Base-by-base conservation (phyloP, 64 coral and sea anemone genomes). In the Cladopsammia gracilis region DNA sequence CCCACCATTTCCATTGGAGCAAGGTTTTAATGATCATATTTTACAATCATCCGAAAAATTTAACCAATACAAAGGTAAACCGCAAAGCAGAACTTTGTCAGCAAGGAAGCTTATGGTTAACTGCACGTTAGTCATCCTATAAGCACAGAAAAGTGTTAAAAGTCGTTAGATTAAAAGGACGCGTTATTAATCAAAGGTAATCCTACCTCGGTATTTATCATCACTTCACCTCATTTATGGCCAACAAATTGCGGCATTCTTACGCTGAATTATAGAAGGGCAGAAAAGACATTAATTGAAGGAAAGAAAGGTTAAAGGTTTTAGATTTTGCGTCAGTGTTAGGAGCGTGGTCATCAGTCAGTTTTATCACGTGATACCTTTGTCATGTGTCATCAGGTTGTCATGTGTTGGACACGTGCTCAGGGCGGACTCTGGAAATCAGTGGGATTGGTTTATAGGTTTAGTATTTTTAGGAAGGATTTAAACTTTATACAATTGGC, bases 201-300 rank as follows among this genome's bases (percentile, higher is more conserved):
- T 19, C 79, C 79, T 83, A 83, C 79, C 79, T 83, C 61, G 64
- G 16, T n/a, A 59, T 25, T 20, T 50, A 64, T 83, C 44, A 83
- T 83, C 60, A 8, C 60, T 62, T 82, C 78, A 64, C 79, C 43
- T 83, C 79, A 67, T 66, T 83, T 22, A 83, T 83, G 79, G 44
- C 79, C 79, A 65, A 83, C 79, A 83, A 83, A 83, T 83, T 83
- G 79, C 61, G 79, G 79, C 79, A 83, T 83, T 83, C 67, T 83
- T 83, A 66, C 18, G 62, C 79, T 83, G 45, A 5, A 83, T 83
- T 83, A 67, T 48, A 66, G 79, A 83, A 67, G 58, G n/a, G 58
- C 43, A 83, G 60, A 66, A 83, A 66, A 83, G 79, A 83, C 6
- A 46, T 82, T 82, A 83, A 64, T 48, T 66, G 18, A 19, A 66